Evolutionary conservation across 1,140 invertebrate species (phyloP), one percentile per base, ranked within the genome.

Genomic region (Ostrea edulis): DNA sequence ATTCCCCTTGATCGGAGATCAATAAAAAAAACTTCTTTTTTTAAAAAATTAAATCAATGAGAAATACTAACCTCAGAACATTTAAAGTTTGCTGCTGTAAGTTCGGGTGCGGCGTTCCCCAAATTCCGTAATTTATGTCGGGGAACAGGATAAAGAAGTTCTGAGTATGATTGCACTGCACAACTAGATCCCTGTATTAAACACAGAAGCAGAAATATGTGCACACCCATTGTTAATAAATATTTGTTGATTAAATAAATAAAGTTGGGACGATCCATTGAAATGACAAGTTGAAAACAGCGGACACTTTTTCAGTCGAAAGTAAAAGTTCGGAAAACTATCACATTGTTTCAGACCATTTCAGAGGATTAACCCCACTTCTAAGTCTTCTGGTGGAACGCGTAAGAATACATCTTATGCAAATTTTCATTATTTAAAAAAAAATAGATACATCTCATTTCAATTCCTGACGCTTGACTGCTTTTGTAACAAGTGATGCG

Each of bases 291-390:
- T 35, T 35, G 68, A 77, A 77, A 77, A 22, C 25, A 25, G 29
- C 35, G 68, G 29, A 77, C 25, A 22, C 29, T 62, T 77, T 77
- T 77, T 25, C 68, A 22, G 8, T 77, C 68, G 68, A 77, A 77
- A 77, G 29, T 77, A 44, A 77, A 77, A 77, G 8, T 77, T 71
- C 25, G 35, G 68, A 77, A 77, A 77, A 77, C 68, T 77, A 77
- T 77, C 68, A 77, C 68, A 77, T 77, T 77, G 68, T 77, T 29
- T 77, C 68, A 77, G 25, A 77, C 25, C 68, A 77, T 77, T 25
- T 77, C 68, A 77, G 29, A 25, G 35, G 35, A 35, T 14, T 22
- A 11, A 77, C 25, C 68, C 68, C 68, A 35, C 68, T 77, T 77
- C 68, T 77, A 77, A 25, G 68, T 29, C 25, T 77, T 29, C 68